These are phyloP conservation scores for Adela reaumurella DNA, from an alignment of 2,888 invertebrate species.

Conservation along the genomic window DNA sequence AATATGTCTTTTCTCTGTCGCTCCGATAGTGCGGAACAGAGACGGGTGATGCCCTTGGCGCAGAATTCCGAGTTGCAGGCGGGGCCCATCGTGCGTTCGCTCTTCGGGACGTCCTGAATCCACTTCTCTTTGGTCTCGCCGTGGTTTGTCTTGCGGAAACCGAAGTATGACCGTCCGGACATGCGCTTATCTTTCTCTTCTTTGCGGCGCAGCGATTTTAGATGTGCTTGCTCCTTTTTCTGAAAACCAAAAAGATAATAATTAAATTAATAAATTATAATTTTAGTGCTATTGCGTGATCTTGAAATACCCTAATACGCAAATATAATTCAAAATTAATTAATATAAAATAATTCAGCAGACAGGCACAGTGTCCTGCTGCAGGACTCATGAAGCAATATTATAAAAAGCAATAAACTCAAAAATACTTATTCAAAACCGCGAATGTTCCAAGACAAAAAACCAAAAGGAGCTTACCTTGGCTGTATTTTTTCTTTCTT, in stretches of 20 bases:
- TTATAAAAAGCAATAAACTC: not conserved
- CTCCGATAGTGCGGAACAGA: constrained; percentile 20
- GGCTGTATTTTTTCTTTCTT: not conserved
- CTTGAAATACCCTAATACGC: too few species aligned
- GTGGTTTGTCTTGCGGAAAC: constrained; percentile 19
- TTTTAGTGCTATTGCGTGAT: too few species aligned
- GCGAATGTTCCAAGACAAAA: constrained; percentile 21
- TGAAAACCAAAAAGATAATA: constrained; percentile 7
- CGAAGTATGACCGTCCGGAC: constrained; percentile 32
- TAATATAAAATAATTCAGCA: too few species aligned
- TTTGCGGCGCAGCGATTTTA: constrained; percentile 21
- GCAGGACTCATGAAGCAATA: too few species aligned
- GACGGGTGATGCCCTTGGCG: constrained; percentile 16
- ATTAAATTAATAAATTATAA: too few species aligned
- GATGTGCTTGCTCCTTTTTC: constrained; percentile 18
- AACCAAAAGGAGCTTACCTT: constrained; percentile 17
- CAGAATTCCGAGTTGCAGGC: constrained; percentile 23
- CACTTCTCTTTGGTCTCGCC: constrained; percentile 19
- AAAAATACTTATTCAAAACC: constrained; percentile 18
- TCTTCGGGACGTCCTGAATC: constrained; percentile 31
- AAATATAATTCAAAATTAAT: too few species aligned
- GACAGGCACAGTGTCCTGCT: too few species aligned
- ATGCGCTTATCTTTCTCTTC: constrained; percentile 29
- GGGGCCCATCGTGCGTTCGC: constrained; percentile 24
- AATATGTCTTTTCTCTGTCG: constrained; percentile 22